Conservation (phyloP, 2,797 vertebrate species). For the Enteromius paludinosus region DNA sequence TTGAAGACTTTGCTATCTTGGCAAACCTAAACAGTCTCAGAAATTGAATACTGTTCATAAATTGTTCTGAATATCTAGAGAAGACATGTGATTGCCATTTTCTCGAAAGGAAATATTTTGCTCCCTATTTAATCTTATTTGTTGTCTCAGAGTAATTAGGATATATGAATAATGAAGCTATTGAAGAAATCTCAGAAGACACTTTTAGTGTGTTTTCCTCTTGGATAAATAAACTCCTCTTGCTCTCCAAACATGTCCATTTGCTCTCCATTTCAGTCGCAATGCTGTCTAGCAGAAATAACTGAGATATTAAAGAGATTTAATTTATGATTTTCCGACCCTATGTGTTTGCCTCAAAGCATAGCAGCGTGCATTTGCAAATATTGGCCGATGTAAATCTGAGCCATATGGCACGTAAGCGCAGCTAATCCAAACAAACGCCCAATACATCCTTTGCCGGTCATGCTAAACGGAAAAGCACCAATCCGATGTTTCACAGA, state of each 20-base stretch:
- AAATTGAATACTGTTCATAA: neutral
- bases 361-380: neutral
- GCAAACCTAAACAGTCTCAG: neutral
- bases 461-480: slow-evolving; percentile 29
- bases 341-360: neutral
- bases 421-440: slow-evolving; percentile 31
- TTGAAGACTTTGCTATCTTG: neutral
- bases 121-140: neutral
- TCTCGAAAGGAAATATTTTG: neutral
- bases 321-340: slow-evolving; percentile 9
- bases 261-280: neutral
- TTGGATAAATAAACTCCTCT: neutral
- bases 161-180: slow-evolving; percentile 11
- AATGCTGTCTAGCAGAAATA: neutral
- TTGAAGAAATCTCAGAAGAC: neutral
- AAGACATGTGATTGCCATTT: neutral
- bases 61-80: neutral
- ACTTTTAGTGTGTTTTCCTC: neutral
- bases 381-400: slow-evolving; percentile 30
- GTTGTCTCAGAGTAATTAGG: neutral
- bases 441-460: slow-evolving; percentile 19
- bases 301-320: neutral
- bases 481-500: neutral
- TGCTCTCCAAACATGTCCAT: neutral
- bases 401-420: slow-evolving; percentile 9